Evolutionary conservation across 2,113 vertebrate genomes (phyloP).

Genomic region (Romanogobio albipinnatus): DNA sequence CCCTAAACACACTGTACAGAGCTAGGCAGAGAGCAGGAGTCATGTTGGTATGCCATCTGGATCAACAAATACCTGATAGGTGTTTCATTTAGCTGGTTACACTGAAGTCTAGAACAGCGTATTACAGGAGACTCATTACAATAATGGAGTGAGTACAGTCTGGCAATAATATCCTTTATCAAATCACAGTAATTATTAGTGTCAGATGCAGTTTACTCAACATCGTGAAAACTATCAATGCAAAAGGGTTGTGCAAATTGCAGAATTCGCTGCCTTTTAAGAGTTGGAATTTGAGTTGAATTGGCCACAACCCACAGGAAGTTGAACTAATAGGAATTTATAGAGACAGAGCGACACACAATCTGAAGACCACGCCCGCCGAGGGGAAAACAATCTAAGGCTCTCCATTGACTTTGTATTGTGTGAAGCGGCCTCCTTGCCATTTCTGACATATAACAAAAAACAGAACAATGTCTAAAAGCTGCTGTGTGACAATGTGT

Average conservation of each 20-base stretch:
- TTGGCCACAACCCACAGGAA: not conserved
- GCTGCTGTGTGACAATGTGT: no score
- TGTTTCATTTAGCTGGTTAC: slow-evolving; percentile 54
- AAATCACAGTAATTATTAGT: not conserved
- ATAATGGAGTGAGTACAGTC: not conserved
- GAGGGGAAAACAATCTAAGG: no score
- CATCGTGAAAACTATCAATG: not conserved
- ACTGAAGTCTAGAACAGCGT: slow-evolving; percentile 29
- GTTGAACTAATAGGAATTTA: not conserved
- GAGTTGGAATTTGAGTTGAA: not conserved
- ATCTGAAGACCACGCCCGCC: no score
- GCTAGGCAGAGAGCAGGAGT: slow-evolving; percentile 47
- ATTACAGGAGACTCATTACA: slow-evolving; percentile 20
- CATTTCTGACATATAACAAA: no score
- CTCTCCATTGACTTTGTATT: no score
- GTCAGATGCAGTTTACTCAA: not conserved
- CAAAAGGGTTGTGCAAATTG: not conserved
- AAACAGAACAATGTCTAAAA: no score
- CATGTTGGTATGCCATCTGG: slow-evolving; percentile 59
- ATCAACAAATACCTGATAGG: slow-evolving; percentile 42
- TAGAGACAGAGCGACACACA: no score
- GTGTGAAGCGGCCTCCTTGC: no score
- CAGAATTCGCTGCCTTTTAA: not conserved
- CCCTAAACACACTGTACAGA: slow-evolving; percentile 29
- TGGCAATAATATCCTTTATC: not conserved